Evolutionary conservation across 1,140 invertebrate species (phyloP).

Genomic region (Hylaeus volcanicus): DNA sequence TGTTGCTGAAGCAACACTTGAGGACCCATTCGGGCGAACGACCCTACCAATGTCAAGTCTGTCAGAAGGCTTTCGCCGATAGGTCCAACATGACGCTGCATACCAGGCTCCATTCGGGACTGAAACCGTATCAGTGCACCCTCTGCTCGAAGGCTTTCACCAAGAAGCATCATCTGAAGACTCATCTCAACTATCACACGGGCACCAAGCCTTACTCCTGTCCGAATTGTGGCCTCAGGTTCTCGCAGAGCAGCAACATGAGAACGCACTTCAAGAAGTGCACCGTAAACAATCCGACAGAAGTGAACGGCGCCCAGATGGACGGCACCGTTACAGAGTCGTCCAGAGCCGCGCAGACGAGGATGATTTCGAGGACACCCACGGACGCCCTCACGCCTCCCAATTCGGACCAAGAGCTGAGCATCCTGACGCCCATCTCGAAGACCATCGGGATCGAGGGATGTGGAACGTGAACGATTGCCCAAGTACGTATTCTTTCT

Average conservation of each 20-base stretch:
- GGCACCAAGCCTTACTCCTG: slow-evolving; percentile 89
- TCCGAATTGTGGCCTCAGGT: slow-evolving; percentile 86
- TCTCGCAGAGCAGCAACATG: slow-evolving; percentile 90
- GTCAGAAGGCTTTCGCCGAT: slow-evolving; percentile 89
- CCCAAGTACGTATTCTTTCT: background rate
- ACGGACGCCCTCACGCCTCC: slow-evolving; percentile 65
- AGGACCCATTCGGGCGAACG: slow-evolving; percentile 90
- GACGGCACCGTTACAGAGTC: background rate
- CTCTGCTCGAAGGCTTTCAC: slow-evolving; percentile 93
- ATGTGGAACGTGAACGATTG: background rate
- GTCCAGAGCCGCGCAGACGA: slow-evolving; percentile 14
- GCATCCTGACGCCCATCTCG: slow-evolving; percentile 59
- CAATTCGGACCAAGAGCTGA: slow-evolving; percentile 72
- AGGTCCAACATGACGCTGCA: slow-evolving; percentile 91
- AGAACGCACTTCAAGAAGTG: slow-evolving; percentile 89
- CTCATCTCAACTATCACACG: slow-evolving; percentile 91
- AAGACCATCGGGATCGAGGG: slow-evolving; percentile 29
- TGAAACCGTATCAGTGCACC: slow-evolving; percentile 93
- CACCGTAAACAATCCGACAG: slow-evolving; percentile 60
- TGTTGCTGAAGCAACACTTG: slow-evolving; percentile 89
- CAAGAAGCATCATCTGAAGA: slow-evolving; percentile 91
- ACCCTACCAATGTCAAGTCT: slow-evolving; percentile 86
- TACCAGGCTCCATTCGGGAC: slow-evolving; percentile 88
- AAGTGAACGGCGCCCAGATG: background rate
- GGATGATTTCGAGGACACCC: slow-evolving; percentile 1